phyloP scores from a whole-genome alignment of 1,140 invertebrate genomes.

The Phthorimaea operculella region DNA sequence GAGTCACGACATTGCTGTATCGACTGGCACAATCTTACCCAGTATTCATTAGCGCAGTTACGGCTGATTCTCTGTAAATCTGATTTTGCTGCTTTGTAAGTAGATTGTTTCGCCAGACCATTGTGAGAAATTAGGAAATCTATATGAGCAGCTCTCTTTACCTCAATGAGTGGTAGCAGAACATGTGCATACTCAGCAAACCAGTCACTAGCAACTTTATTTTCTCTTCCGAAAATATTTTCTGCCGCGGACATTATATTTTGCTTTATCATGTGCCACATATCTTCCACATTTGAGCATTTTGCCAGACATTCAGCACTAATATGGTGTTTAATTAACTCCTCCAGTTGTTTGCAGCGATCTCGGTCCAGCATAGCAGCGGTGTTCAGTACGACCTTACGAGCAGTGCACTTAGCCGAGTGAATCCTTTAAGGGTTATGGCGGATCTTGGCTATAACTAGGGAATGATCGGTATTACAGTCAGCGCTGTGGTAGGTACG shows the following conservation, averaged over 20 bases:
- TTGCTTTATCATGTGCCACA: slow-evolving; percentile 2
- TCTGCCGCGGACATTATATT: not conserved
- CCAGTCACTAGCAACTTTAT: not conserved
- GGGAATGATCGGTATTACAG: slow-evolving; percentile 16
- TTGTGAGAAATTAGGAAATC: not conserved
- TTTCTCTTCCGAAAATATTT: not conserved
- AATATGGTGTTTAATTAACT: not conserved
- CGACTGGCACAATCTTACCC: not conserved
- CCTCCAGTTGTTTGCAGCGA: not conserved
- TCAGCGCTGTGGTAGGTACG: slow-evolving; percentile 18
- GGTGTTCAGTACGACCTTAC: slow-evolving; percentile 1
- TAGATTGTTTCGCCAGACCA: not conserved
- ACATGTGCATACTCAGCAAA: slow-evolving; percentile 1
- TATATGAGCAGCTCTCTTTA: not conserved
- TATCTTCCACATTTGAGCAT: not conserved
- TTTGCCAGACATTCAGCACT: not conserved
- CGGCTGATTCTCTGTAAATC: not conserved
- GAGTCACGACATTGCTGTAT: slow-evolving; percentile 1
- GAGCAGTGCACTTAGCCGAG: not conserved
- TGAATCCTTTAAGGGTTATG: not conserved
- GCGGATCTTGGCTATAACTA: slow-evolving; percentile 3
- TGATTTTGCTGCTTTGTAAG: slow-evolving; percentile 2
- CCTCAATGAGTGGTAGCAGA: slow-evolving; percentile 2
- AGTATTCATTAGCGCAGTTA: slow-evolving; percentile 2
- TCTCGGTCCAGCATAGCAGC: slow-evolving; percentile 2